phyloP scores from a whole-genome alignment of 2,797 vertebrate genomes.

The Tiaroga cobitis region DNA sequence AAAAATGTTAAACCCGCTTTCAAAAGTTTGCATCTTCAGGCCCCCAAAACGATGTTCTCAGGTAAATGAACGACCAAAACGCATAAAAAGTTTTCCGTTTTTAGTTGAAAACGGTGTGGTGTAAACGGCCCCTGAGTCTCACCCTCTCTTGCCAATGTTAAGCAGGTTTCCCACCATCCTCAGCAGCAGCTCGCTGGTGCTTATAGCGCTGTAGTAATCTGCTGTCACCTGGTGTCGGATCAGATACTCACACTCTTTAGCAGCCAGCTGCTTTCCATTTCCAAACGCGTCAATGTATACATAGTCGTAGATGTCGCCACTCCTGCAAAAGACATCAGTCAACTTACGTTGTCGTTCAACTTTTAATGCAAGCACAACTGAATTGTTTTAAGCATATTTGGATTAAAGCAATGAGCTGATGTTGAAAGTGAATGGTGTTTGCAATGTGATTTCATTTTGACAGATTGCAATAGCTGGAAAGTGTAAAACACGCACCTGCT shows the following conservation, averaged over 20 bases:
- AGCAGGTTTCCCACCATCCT: conserved; percentile 98
- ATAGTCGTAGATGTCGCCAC: conserved; percentile 91
- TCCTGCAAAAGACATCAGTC: conserved; percentile 71
- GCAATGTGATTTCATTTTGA: background rate
- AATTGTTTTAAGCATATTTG: background rate
- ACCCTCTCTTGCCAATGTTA: conserved; percentile 94
- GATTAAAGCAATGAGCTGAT: background rate
- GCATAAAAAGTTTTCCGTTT: background rate
- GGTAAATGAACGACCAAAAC: background rate
- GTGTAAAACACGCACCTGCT: conserved; percentile 76
- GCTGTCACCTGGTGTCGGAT: conserved; percentile 95
- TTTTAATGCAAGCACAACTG: no score
- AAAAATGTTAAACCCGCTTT: background rate
- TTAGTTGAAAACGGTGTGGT: background rate
- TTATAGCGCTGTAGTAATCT: conserved; percentile 93
- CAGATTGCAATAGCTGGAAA: no score
- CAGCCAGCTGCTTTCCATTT: conserved; percentile 92
- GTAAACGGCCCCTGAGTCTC: conserved; percentile 45
- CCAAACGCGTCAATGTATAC: conserved; percentile 95
- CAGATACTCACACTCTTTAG: conserved; percentile 94
- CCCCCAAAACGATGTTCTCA: background rate
- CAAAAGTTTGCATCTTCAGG: background rate
- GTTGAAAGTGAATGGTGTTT: background rate
- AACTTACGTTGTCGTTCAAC: background rate
- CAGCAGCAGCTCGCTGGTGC: conserved; percentile 91